Evolutionary conservation across 35 echinoderm and acorn worm species (phyloP).

Genomic region (Apostichopus parvimensis): DNA sequence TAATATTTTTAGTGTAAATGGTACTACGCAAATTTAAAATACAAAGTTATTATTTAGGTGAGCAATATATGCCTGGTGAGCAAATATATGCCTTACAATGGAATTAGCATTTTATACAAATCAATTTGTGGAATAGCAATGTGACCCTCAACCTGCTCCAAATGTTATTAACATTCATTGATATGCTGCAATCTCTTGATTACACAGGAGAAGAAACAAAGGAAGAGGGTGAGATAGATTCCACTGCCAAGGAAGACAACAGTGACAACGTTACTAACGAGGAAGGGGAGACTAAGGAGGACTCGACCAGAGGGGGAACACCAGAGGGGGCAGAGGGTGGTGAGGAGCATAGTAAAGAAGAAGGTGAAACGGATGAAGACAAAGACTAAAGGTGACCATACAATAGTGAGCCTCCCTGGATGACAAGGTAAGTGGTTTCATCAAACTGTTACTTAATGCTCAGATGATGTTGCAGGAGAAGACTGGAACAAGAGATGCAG

Average conservation of each 20-base stretch:
- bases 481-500: conserved; percentile 40
- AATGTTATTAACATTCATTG: too few species aligned
- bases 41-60: too few species aligned
- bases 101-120: too few species aligned
- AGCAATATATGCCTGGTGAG: too few species aligned
- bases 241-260: conserved; percentile 23
- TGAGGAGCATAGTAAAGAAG: not conserved
- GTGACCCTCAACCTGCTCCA: too few species aligned
- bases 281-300: not conserved
- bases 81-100: too few species aligned
- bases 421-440: conserved; percentile 22
- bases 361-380: not conserved
- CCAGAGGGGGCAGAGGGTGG: not conserved
- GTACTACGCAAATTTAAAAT: too few species aligned
- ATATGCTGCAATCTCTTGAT: not conserved
- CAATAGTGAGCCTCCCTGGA: conserved; percentile 14
- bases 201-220: not conserved
- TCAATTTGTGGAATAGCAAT: too few species aligned
- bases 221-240: conserved; percentile 52
- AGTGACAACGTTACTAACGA: conserved; percentile 1
- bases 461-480: conserved; percentile 30
- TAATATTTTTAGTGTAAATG: too few species aligned
- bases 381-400: conserved; percentile 42
- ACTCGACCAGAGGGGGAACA: not conserved
- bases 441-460: not conserved